phyloP scores from a whole-genome alignment of 2,888 invertebrate genomes.

The Pristionchus fissidentatus region DNA sequence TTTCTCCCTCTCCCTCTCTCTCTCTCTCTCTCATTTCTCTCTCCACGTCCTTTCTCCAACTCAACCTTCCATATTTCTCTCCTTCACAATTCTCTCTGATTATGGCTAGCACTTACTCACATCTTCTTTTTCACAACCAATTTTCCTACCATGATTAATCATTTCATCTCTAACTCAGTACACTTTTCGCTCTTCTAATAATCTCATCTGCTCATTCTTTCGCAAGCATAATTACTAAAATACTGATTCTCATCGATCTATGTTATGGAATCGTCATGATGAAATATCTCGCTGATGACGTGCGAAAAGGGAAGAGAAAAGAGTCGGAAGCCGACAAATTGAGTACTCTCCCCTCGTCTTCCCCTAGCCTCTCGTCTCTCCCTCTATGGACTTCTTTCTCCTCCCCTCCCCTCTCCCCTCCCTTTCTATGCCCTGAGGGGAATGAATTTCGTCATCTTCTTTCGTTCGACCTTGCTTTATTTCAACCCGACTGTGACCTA shows the following conservation, averaged over 20 bases:
- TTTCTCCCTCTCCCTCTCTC: constrained; percentile 21
- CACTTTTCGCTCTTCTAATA: not conserved
- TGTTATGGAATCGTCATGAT: not conserved
- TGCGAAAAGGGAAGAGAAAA: not conserved
- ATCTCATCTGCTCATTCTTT: no score
- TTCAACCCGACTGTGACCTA: no score
- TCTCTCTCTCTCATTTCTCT: not conserved
- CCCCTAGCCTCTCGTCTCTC: constrained; percentile 23
- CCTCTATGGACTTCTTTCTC: no score
- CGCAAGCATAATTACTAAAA: no score
- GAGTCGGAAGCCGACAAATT: constrained; percentile 14
- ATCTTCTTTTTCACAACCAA: not conserved
- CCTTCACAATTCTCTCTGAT: not conserved
- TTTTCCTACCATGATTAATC: no score
- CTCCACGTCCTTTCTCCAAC: not conserved
- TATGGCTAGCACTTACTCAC: not conserved
- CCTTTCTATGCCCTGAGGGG: not conserved
- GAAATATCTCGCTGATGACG: not conserved
- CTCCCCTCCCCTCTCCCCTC: not conserved
- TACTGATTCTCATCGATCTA: no score
- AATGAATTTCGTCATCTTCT: not conserved
- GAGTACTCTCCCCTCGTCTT: constrained; percentile 3
- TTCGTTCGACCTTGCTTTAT: not conserved
- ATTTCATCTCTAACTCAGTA: not conserved
- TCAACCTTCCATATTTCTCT: not conserved